Base-by-base conservation (phyloP, 2,797 vertebrate species). In the Gymnothorax javanicus region DNA sequence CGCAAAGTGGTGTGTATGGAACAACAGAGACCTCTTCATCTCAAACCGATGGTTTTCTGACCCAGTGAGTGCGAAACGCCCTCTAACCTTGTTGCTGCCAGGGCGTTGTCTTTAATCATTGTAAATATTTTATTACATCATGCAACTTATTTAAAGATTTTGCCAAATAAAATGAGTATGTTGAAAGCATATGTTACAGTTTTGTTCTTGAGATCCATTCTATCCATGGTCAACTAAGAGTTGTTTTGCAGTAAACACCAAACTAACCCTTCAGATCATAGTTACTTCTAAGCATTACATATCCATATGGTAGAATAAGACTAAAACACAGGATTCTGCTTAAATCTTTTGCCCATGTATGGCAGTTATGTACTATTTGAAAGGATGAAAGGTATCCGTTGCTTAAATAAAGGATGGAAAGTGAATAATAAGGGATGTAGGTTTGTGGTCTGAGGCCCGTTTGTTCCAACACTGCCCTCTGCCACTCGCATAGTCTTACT, bases 1-100 rank as follows among this genome's bases (percentile, higher is more conserved):
- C 95, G 96, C 90, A 97, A 97, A 91, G 95, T 96, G 89, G 96
- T 97, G 89, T 97, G 96, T 91, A 94, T 96, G 92, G 96, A 97
- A 92, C 96, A 97, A 92, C 96, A 96, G 90, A 94, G 96, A 89
- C 96, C 96, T n/a, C 71, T 96, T 96, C 89, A 95, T 97, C 90
- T 96, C 96, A 11, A 97, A 97, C 85, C 95, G 96, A 83, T 97
- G 96, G 96, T 97, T 96, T 91, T 97, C 96, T 58, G 96, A 97
- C 90, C 95, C 96, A 5, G 96, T 97, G 86, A 93, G 95, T 94
- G 60, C 50, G 64, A 52, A 8, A 57, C 23, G 33, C 15, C 33
- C 43, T 15, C 15, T 25, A 6, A 17, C 43, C 43, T 17, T 11
- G 7, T 15, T 12, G 27, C 12, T 27, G 6, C 23, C n/a, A 27